Evolutionary conservation across 1,140 invertebrate species (phyloP).

Genomic region (Bilobella aurantiaca): DNA sequence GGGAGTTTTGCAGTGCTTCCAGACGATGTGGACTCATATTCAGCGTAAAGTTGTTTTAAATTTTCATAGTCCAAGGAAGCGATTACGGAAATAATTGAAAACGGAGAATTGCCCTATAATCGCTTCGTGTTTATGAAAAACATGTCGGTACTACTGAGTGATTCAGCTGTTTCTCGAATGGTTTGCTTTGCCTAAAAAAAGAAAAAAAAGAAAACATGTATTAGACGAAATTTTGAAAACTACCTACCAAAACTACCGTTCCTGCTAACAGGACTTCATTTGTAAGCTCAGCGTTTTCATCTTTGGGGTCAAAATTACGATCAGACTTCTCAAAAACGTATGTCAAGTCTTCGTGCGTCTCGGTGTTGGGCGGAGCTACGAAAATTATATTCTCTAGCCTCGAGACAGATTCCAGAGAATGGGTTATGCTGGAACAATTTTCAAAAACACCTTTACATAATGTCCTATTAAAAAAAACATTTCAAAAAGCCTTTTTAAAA

Average conservation of each 20-base stretch:
- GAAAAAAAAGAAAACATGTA: constrained; percentile 9
- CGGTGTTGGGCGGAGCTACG: constrained; percentile 19
- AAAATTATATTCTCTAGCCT: constrained; percentile 10
- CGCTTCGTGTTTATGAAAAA: neutral
- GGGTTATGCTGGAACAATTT: constrained; percentile 27
- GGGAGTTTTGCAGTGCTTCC: constrained; percentile 5
- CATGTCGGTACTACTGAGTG: constrained; percentile 3
- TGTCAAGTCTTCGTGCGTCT: constrained; percentile 29
- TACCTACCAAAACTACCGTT: constrained; percentile 16
- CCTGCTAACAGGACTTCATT: constrained; percentile 15
- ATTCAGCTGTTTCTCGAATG: constrained; percentile 16
- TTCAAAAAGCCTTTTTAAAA: too few species aligned
- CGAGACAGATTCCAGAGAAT: constrained; percentile 9
- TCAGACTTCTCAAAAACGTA: constrained; percentile 33
- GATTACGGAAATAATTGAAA: constrained; percentile 19
- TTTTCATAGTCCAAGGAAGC: constrained; percentile 26
- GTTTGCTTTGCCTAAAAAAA: constrained; percentile 12
- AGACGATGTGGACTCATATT: constrained; percentile 1
- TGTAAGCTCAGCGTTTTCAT: constrained; percentile 24
- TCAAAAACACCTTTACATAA: constrained; percentile 25
- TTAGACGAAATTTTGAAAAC: neutral
- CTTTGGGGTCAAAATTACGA: constrained; percentile 25
- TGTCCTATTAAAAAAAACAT: constrained; percentile 16
- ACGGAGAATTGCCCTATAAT: constrained; percentile 22
- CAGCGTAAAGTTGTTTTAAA: constrained; percentile 14